Base-by-base conservation (phyloP, 2,888 invertebrate species). In the Drosophila barbarae region DNA sequence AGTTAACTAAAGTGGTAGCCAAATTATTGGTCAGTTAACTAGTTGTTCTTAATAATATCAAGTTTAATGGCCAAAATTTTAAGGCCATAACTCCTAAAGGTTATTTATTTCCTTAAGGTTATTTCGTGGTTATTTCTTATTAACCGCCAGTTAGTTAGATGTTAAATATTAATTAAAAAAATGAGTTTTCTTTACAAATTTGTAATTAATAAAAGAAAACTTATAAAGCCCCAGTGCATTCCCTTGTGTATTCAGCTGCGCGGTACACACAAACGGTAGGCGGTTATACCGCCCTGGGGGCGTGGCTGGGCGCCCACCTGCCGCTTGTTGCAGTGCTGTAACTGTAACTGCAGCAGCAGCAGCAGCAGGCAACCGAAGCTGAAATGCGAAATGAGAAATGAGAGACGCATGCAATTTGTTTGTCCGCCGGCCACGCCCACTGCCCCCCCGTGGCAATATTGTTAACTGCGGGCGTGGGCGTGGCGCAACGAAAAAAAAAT, bases 321-420 rank as follows among this genome's bases (percentile, higher is more conserved):
- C 12, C 58, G 41, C 38, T 42, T 65, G 65, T 53, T 57, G 63
- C 73, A 71, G 57, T 69, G 77, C 58, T 72, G 77, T 47, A 69
- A 57, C 70, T 46, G 44, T 47, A 51, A 53, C 46, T 49, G 39
- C 49, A 49, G 18, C 44, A 41, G 52, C 18, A 5, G 10, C 36
- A 15, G 36, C 49, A 39, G 21, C 44, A 46, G 56, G 58, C 47
- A 64, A 54, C 36, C 18, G 21, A 12, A 39, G 34, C 36, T 28
- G 21, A 46, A 42, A 35, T 23, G 23, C 15, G 18, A 44, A 53
- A 47, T 49, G 54, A 56, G 51, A 56, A 49, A 50, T 51, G 39
- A 38, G 51, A 55, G 72, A 39, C 79, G 79, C 58, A 51, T 79
- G 82, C 82, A 79, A 84, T 78, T 79, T 84, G 69, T 56, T 73